These are phyloP conservation scores for Polypterus senegalus DNA, from an alignment of 2,113 vertebrate species.

Conservation along the genomic window DNA sequence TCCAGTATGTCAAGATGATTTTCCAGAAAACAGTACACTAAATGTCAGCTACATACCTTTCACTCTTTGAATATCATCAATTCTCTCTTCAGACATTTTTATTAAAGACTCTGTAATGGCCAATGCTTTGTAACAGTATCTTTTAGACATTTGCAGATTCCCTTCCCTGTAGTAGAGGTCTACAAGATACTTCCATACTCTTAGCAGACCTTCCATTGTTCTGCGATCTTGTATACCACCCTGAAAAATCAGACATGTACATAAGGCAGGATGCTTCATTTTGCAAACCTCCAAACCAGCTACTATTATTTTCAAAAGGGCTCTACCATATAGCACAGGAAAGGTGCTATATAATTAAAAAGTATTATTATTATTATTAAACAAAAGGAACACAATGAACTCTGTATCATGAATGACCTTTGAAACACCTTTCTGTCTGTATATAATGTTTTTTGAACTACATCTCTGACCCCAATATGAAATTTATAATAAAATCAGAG, in stretches of 20 bases:
- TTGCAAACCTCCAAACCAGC: too few species aligned
- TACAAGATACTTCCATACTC: conserved; percentile 13
- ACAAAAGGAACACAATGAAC: too few species aligned
- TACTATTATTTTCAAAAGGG: too few species aligned
- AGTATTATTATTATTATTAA: too few species aligned
- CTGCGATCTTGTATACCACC: conserved; percentile 3
- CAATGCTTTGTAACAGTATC: conserved; percentile 15
- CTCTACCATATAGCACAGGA: too few species aligned
- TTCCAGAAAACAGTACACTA: not conserved
- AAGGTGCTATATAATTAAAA: too few species aligned
- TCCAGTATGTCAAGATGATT: not conserved
- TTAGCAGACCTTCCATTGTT: conserved; percentile 12
- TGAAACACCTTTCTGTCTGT: too few species aligned
- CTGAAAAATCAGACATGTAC: conserved; percentile 1
- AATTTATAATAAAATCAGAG: too few species aligned
- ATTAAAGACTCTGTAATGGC: not conserved
- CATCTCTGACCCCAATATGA: too few species aligned
- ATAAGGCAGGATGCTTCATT: not conserved
- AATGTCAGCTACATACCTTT: conserved; percentile 1
- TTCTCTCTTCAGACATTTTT: not conserved
- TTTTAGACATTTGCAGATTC: conserved; percentile 10
- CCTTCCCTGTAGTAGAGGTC: conserved; percentile 11
- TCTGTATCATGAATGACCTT: too few species aligned
- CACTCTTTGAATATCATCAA: not conserved
- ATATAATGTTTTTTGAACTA: too few species aligned